Base-by-base conservation (phyloP, 2,113 vertebrate genomes). In the Passer domesticus region DNA sequence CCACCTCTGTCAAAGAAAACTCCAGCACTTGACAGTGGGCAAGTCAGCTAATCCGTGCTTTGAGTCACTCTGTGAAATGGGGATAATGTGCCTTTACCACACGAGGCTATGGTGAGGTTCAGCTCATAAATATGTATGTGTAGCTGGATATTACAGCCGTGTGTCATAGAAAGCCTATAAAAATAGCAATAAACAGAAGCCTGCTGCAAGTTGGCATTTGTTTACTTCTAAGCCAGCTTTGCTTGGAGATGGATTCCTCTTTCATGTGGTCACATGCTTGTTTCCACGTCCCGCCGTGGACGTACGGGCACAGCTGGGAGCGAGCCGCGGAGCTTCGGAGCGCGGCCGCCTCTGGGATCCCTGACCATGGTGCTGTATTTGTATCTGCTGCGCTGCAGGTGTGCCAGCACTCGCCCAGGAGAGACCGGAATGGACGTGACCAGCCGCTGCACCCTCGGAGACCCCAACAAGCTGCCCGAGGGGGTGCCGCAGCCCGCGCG, bases 361-460 rank as follows among this genome's bases (percentile, higher is more conserved):
- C 47, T 85, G 69, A 70, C 60, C 52, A 91, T 89, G 68, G 39
- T 81, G 30, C 35, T 94, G 8, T 91, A 64, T 55, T 15, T 43
- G 5, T 35, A 58, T 33, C 83, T 77, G 7, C 72, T 86, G n/a
- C 13, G 2, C 68, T 93, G 41, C 97, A 98, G 99, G 99, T 99
- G 98, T 98, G 98, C 98, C 97, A 99, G 97, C 92, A 98, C 98
- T 98, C 99, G 99, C 92, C 98, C 98, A 98, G 98, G 98, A 95
- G 99, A 99, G 98, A 98, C 98, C 97, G 99, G 99, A 98, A 99
- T 99, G 99, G 99, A 99, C 81, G 99, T 99, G 97, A 99, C 99
- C 91, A 99, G 99, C 98, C 99, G 99, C 95, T 99, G 99, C 97
- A 99, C 99, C 72, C 98, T 99, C 43, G 99, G 99, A 96, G 99